Evolutionary conservation across 2,797 vertebrate genomes (phyloP).

Genomic region (Threskiornis aethiopicus): DNA sequence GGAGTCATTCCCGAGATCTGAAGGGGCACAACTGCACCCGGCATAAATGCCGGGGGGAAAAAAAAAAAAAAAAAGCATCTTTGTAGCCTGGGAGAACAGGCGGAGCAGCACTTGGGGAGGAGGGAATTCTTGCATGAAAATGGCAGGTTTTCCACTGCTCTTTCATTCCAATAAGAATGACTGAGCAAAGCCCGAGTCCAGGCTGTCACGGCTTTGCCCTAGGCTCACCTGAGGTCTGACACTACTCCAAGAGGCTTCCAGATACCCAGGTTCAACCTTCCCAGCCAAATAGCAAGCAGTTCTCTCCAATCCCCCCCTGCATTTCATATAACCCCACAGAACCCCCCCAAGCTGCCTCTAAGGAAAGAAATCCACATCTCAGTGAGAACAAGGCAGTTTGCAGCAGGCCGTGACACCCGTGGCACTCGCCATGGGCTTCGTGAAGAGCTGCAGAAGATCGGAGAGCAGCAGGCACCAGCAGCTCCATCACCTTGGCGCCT

Average conservation of each 20-base stretch:
- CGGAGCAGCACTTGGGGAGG: background rate
- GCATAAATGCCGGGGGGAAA: background rate
- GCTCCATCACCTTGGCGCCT: background rate
- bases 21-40: background rate
- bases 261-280: background rate
- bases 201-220: background rate
- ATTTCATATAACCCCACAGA: background rate
- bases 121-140: background rate
- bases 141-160: background rate
- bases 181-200: background rate
- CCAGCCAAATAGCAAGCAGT: background rate
- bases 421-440: fast-evolving
- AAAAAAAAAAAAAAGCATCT: background rate
- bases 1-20: background rate
- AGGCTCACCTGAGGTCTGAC: background rate
- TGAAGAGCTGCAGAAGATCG: background rate
- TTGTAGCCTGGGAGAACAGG: background rate
- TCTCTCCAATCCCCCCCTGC: background rate
- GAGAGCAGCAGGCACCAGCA: background rate
- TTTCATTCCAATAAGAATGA: background rate
- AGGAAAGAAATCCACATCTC: background rate
- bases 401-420: background rate
- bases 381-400: too few species aligned
- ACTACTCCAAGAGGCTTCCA: background rate
- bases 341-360: too few species aligned